Conservation (phyloP, 2,888 invertebrate genomes). For the Ochropacha duplaris region DNA sequence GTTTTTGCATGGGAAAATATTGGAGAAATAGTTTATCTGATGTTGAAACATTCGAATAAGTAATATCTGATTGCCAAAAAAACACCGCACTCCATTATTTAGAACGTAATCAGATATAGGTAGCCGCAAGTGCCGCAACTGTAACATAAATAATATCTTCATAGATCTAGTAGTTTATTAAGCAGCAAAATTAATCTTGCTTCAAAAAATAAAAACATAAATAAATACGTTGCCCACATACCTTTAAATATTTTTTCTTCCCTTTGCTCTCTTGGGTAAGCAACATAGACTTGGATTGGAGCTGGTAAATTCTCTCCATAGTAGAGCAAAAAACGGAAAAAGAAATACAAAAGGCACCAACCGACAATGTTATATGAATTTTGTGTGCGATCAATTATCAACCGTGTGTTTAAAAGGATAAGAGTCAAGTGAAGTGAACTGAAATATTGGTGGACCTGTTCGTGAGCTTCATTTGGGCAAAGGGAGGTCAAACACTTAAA, state of each 20-base stretch:
- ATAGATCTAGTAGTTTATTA: not conserved
- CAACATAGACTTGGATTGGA: conserved; percentile 64
- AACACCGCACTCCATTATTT: too few species aligned
- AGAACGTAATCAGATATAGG: too few species aligned
- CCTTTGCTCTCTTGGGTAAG: conserved; percentile 52
- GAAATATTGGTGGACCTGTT: conserved; percentile 56
- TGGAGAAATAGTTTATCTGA: too few species aligned
- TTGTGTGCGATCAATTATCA: conserved; percentile 35
- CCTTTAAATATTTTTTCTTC: conserved; percentile 42
- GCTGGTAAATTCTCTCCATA: conserved; percentile 67
- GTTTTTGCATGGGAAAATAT: too few species aligned
- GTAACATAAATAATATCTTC: too few species aligned
- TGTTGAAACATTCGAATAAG: too few species aligned
- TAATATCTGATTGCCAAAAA: too few species aligned
- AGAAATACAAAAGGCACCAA: conserved; percentile 71
- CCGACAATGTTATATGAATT: conserved; percentile 44
- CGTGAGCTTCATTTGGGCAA: conserved; percentile 75
- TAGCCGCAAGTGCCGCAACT: too few species aligned
- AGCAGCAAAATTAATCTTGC: not conserved
- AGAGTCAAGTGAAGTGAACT: conserved; percentile 40
- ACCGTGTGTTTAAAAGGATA: conserved; percentile 43
- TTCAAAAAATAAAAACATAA: not conserved
- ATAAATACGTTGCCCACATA: conserved; percentile 17
- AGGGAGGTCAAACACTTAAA: conserved; percentile 78
- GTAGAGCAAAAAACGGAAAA: conserved; percentile 65